These are phyloP conservation scores for Scaptomyza montana DNA, from an alignment of 1,140 invertebrate species.

Conservation along the genomic window DNA sequence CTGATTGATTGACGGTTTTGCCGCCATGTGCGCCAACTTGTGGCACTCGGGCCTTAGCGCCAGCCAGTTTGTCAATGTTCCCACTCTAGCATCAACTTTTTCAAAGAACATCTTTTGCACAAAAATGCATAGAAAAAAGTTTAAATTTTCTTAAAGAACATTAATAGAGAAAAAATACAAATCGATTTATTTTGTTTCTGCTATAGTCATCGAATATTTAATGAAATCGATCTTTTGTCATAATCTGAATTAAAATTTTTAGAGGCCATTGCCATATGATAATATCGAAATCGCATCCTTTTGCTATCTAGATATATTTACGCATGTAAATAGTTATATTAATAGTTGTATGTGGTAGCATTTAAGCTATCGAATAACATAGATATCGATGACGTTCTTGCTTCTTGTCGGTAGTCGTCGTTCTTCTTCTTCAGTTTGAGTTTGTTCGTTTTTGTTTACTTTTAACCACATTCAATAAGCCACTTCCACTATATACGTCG, in stretches of 20 bases:
- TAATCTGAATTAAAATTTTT: too few species aligned
- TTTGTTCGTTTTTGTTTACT: too few species aligned
- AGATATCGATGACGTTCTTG: conserved; percentile 30
- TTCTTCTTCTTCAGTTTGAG: background rate
- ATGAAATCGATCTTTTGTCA: conserved; percentile 1
- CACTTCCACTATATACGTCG: conserved; percentile 24
- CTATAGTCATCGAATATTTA: background rate
- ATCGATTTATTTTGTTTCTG: background rate
- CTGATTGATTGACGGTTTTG: conserved; percentile 44
- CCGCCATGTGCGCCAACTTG: conserved; percentile 17
- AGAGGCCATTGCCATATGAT: background rate
- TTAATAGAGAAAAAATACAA: background rate
- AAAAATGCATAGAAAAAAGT: too few species aligned
- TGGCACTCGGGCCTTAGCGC: conserved; percentile 2
- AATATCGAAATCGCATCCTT: background rate
- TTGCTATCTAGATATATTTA: background rate
- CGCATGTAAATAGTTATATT: background rate
- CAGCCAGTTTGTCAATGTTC: background rate
- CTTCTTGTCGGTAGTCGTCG: background rate
- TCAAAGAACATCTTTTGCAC: too few species aligned
- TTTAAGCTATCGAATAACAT: conserved; percentile 32
- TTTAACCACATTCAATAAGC: conserved; percentile 34
- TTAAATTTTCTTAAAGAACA: too few species aligned
- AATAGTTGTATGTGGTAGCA: conserved; percentile 26
- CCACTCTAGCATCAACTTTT: too few species aligned